Conservation (phyloP, 2,888 invertebrate genomes). For the Calliopum simillimum region DNA sequence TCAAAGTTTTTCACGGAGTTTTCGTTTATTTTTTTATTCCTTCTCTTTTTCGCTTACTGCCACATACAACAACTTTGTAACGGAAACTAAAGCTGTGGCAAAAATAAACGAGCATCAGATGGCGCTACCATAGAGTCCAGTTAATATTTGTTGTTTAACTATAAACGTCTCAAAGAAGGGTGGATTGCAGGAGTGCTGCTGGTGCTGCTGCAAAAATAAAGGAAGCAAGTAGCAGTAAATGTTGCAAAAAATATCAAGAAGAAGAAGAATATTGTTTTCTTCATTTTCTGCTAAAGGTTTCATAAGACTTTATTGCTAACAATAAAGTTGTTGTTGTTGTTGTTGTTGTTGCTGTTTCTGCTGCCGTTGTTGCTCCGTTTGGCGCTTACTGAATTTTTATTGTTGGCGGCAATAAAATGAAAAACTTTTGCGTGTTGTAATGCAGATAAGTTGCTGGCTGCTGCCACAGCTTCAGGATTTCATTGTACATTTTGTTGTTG, state of each 20-base stretch:
- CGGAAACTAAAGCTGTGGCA: constrained; percentile 33
- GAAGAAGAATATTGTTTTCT: constrained; percentile 26
- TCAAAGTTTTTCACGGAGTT: constrained; percentile 10
- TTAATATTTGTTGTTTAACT: constrained; percentile 33
- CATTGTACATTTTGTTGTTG: background rate
- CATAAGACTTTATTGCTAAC: constrained; percentile 33
- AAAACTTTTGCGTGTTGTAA: constrained; percentile 44
- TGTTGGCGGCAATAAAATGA: constrained; percentile 40
- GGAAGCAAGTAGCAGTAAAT: background rate
- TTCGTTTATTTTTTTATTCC: background rate
- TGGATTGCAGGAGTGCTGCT: background rate
- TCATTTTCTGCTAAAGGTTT: constrained; percentile 13
- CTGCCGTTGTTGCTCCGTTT: constrained; percentile 38
- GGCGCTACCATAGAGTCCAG: constrained; percentile 32
- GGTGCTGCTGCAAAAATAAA: background rate
- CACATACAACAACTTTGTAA: constrained; percentile 28
- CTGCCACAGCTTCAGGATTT: constrained; percentile 31
- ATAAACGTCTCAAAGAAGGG: background rate
- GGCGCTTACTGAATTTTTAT: constrained; percentile 39
- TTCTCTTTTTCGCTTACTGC: constrained; percentile 17
- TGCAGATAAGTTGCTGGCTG: constrained; percentile 45
- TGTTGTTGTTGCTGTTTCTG: constrained; percentile 12
- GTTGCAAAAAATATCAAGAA: background rate
- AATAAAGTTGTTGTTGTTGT: constrained; percentile 40
- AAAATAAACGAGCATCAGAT: constrained; percentile 43